phyloP scores from a whole-genome alignment of 2,797 vertebrate species.

The Lepilemur septentrionalis region DNA sequence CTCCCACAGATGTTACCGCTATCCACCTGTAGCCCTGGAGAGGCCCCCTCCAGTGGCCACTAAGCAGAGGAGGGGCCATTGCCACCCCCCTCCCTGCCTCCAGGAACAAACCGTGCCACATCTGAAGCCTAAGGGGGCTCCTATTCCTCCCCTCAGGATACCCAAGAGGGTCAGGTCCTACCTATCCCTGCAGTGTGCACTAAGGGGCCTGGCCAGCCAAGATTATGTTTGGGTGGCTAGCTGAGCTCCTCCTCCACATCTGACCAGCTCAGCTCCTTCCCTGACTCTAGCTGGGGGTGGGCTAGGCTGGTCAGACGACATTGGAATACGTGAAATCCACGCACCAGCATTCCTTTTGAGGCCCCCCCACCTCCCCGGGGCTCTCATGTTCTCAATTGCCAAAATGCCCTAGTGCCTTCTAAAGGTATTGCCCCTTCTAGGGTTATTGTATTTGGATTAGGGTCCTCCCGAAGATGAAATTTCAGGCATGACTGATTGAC shows the following conservation, averaged over 20 bases:
- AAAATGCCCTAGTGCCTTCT: constrained; percentile 51
- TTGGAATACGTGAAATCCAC: background rate
- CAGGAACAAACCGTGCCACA: background rate
- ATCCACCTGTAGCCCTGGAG: constrained; percentile 76
- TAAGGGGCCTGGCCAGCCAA: constrained; percentile 25
- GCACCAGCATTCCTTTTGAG: constrained; percentile 39
- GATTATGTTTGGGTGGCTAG: background rate
- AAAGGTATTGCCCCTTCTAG: constrained; percentile 33
- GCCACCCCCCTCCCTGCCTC: background rate
- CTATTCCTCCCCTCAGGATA: background rate
- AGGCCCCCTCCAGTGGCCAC: constrained; percentile 58
- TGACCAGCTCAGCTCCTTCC: background rate
- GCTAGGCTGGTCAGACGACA: constrained; percentile 9
- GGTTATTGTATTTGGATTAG: constrained; percentile 50
- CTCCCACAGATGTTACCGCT: constrained; percentile 88
- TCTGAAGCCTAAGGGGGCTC: constrained; percentile 47
- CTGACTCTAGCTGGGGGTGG: background rate
- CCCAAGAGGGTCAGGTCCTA: constrained; percentile 45
- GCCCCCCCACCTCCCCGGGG: background rate
- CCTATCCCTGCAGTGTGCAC: constrained; percentile 61
- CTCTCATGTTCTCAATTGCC: constrained; percentile 45
- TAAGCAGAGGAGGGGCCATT: constrained; percentile 20
- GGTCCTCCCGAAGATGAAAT: constrained; percentile 32
- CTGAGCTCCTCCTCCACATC: background rate
- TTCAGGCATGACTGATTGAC: background rate